These are phyloP conservation scores for Linepithema humile DNA, from an alignment of 1,140 invertebrate genomes.

Conservation along the genomic window DNA sequence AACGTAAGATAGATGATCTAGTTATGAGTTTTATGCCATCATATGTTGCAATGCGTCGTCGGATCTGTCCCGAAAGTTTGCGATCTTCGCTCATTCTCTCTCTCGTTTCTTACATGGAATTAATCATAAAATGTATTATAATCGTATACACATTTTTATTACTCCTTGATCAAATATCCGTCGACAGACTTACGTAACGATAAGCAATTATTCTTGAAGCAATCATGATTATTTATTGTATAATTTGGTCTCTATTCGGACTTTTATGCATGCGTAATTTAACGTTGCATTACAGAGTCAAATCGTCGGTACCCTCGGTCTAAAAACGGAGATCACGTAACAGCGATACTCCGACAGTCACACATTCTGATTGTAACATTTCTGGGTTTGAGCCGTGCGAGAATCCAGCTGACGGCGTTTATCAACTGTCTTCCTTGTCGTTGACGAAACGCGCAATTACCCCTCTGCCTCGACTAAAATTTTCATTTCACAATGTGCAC, in stretches of 20 bases:
- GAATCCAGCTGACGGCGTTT: conserved; percentile 19
- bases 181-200: not conserved
- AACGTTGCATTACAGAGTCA: not conserved
- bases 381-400: not conserved
- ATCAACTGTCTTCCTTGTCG: not conserved
- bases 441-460: not conserved
- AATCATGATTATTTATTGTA: not conserved
- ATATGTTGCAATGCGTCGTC: not conserved
- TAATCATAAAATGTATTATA: not conserved
- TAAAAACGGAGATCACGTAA: conserved; percentile 55
- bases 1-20: conserved; percentile 24
- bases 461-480: not conserved
- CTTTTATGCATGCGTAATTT: not conserved
- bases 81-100: not conserved
- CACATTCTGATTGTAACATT: conserved; percentile 45
- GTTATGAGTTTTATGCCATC: conserved; percentile 28
- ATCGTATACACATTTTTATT: not conserved
- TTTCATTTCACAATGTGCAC: no score
- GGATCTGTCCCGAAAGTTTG: not conserved
- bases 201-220: not conserved
- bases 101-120: not conserved
- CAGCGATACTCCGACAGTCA: not conserved
- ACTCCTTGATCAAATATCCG: not conserved
- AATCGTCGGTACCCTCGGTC: not conserved
- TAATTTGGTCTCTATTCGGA: not conserved